phyloP scores from a whole-genome alignment of 2,113 vertebrate species.

The Brachyhypopomus occidentalis region DNA sequence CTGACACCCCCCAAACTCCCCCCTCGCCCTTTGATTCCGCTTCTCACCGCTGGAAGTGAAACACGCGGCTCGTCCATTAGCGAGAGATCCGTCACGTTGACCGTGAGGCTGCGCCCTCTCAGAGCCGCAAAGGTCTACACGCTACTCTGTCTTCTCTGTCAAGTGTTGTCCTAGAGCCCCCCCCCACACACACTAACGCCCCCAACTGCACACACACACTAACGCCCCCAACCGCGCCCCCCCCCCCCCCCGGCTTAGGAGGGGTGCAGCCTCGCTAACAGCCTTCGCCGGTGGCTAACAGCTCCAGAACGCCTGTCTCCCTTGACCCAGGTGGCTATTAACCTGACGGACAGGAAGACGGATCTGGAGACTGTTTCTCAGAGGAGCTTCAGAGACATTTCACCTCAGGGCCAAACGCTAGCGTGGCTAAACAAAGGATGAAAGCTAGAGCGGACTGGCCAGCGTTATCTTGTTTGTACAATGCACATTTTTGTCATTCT shows the following conservation, averaged over 20 bases:
- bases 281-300: constrained; percentile 4
- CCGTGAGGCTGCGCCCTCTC: too few relatives aligned
- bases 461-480: too few relatives aligned
- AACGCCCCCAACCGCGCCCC: background rate
- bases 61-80: constrained; percentile 9
- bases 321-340: background rate
- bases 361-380: background rate
- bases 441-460: too few relatives aligned
- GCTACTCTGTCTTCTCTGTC: constrained; percentile 30
- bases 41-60: background rate
- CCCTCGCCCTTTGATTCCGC: constrained; percentile 8
- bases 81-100: background rate
- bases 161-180: background rate
- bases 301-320: background rate
- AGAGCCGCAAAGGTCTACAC: too few relatives aligned
- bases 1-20: background rate
- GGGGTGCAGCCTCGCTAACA: background rate
- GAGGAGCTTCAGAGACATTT: too few relatives aligned
- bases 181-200: too few relatives aligned
- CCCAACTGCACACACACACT: background rate
- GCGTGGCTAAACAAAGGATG: too few relatives aligned
- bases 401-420: too few relatives aligned
- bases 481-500: too few relatives aligned
- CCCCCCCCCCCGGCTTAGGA: background rate
- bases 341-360: background rate